Evolutionary conservation across 2,888 invertebrate species (phyloP).

Genomic region (Oscheius sp.): DNA sequence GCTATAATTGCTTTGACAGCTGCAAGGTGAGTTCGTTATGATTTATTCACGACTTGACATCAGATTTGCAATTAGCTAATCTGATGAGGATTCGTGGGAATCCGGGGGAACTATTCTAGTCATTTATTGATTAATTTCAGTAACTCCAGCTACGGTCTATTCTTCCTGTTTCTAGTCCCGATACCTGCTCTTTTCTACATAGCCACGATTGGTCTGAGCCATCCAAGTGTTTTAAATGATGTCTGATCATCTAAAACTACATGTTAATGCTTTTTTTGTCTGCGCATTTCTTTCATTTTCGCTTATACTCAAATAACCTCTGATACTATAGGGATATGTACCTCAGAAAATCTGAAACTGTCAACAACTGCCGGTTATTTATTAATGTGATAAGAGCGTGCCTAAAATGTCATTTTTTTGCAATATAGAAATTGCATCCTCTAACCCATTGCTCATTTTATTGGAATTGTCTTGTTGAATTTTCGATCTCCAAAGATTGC

Average conservation of each 20-base stretch:
- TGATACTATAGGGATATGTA: background rate
- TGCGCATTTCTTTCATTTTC: too few relatives aligned
- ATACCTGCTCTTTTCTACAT: slow-evolving; percentile 62
- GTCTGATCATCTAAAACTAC: background rate
- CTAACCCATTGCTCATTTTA: background rate
- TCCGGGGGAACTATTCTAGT: background rate
- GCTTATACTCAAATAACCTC: slow-evolving; percentile 3
- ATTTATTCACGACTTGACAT: too few relatives aligned
- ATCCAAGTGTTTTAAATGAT: slow-evolving; percentile 45
- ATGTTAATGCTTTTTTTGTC: background rate
- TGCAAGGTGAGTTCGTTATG: slow-evolving; percentile 40
- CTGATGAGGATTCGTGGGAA: too few relatives aligned
- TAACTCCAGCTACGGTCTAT: slow-evolving; percentile 8
- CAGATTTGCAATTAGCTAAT: background rate
- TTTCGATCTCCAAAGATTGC: slow-evolving; percentile 17
- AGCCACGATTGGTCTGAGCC: slow-evolving; percentile 59
- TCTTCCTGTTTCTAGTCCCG: slow-evolving; percentile 50
- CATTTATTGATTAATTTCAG: slow-evolving; percentile 22
- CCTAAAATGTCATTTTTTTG: slow-evolving; percentile 4
- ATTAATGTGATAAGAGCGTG: slow-evolving; percentile 31
- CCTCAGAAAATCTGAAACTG: slow-evolving; percentile 1
- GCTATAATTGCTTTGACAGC: slow-evolving; percentile 47
- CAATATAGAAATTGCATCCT: background rate
- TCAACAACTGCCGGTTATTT: slow-evolving; percentile 28
- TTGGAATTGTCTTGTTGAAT: background rate